Evolutionary conservation across 2,113 vertebrate species (phyloP).

Genomic region (Upupa epops): DNA sequence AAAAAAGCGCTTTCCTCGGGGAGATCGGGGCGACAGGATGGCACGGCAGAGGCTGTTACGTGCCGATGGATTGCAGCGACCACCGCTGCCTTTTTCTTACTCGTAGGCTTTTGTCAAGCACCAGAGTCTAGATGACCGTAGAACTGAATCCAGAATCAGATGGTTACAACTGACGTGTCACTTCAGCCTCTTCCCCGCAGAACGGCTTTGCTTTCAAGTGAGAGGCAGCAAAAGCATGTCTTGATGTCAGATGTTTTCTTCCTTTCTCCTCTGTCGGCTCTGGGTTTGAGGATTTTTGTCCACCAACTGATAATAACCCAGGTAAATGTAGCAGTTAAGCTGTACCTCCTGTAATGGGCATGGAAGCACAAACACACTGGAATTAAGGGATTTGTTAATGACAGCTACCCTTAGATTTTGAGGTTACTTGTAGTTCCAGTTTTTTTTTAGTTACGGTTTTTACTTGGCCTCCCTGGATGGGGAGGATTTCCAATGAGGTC

Average conservation of each 20-base stretch:
- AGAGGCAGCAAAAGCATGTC: neutral
- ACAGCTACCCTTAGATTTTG: neutral
- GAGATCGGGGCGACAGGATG: neutral
- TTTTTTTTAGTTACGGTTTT: neutral
- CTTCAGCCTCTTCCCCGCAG: neutral
- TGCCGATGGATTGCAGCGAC: neutral
- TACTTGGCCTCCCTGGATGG: neutral
- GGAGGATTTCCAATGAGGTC: neutral
- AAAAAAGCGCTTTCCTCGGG: neutral
- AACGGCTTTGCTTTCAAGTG: neutral
- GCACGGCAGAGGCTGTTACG: neutral
- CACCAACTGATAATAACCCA: neutral
- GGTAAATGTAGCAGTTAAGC: neutral
- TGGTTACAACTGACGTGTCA: neutral
- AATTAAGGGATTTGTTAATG: neutral
- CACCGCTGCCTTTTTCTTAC: neutral
- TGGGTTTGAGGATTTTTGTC: neutral
- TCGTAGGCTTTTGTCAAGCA: neutral
- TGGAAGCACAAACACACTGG: neutral
- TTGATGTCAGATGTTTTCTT: neutral
- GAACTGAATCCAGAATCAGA: neutral
- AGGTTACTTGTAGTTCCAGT: neutral
- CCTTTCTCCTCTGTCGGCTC: neutral
- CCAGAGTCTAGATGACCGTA: neutral
- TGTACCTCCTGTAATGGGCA: neutral